Conservation (phyloP, 2,888 invertebrate species). For the Phymatocera aterrima region DNA sequence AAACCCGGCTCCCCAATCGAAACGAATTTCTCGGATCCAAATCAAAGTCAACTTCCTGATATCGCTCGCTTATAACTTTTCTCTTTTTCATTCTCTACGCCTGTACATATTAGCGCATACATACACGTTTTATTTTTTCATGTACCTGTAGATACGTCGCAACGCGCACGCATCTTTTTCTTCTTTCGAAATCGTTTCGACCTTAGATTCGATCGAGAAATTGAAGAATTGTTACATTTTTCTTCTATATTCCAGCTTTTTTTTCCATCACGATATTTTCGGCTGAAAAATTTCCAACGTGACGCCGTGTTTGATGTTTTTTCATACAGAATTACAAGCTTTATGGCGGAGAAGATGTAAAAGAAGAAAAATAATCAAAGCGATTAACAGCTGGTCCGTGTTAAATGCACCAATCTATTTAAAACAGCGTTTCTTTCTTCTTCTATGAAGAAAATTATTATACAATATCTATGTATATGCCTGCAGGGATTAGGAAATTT, state of each 20-base stretch:
- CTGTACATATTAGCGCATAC: too few relatives aligned
- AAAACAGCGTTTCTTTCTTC: background rate
- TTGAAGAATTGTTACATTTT: background rate
- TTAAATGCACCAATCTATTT: constrained; percentile 12
- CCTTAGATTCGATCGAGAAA: background rate
- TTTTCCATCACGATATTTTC: too few relatives aligned
- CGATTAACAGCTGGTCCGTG: constrained; percentile 14
- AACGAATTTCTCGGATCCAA: constrained; percentile 26
- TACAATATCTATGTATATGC: too few relatives aligned
- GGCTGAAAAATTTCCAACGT: too few relatives aligned
- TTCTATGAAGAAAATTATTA: background rate
- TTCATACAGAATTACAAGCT: too few relatives aligned
- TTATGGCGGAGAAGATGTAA: too few relatives aligned
- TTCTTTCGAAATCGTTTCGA: background rate
- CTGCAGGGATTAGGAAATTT: constrained; percentile 1
- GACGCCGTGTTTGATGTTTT: too few relatives aligned
- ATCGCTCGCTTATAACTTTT: background rate
- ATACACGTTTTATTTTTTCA: background rate
- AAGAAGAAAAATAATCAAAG: background rate
- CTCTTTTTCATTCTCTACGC: too few relatives aligned
- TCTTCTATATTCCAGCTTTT: background rate
- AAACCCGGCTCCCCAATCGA: constrained; percentile 17
- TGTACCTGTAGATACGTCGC: too few relatives aligned
- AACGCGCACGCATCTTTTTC: too few relatives aligned
- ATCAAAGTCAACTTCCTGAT: constrained; percentile 21